Percentiles rank a stretch among this genome's conserved stretches.
Conservation (phyloP, 2,113 vertebrate species). For the Crotalus viridis region DNA sequence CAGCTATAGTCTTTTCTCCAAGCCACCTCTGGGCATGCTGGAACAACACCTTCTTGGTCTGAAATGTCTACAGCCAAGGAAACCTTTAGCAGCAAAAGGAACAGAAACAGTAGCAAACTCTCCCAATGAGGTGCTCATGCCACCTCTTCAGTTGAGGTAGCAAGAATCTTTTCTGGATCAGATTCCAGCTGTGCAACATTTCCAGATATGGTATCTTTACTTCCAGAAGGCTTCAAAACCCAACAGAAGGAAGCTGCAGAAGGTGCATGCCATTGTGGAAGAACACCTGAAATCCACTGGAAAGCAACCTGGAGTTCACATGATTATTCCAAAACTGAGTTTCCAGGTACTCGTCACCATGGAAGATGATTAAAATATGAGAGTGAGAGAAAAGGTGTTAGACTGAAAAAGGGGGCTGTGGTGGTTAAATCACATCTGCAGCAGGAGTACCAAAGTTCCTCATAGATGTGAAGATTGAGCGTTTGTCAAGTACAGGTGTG, state of each 20-base stretch:
- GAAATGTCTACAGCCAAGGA: neutral
- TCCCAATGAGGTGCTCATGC: too few relatives aligned
- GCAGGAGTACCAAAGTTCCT: neutral
- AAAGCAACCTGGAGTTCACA: neutral
- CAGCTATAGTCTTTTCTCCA: neutral
- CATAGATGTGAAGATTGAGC: neutral
- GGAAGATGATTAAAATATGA: neutral
- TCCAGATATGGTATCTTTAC: neutral
- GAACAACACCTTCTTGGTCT: neutral
- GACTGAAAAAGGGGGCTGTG: neutral
- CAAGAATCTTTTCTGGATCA: neutral
- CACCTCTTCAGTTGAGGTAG: neutral
- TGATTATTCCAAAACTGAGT: neutral
- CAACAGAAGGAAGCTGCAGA: neutral
- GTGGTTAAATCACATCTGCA: neutral
- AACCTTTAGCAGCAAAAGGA: neutral
- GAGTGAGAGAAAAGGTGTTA: neutral
- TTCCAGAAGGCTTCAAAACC: neutral
- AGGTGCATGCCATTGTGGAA: neutral
- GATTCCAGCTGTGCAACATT: neutral
- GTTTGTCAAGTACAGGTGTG: neutral
- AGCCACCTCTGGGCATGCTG: too few relatives aligned
- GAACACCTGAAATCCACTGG: neutral
- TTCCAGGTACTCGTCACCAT: neutral
- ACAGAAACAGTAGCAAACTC: neutral